Evolutionary conservation across 2,888 invertebrate genomes (phyloP), one percentile per base, ranked within the genome.

Genomic region (Crossocerus cetratus): DNA sequence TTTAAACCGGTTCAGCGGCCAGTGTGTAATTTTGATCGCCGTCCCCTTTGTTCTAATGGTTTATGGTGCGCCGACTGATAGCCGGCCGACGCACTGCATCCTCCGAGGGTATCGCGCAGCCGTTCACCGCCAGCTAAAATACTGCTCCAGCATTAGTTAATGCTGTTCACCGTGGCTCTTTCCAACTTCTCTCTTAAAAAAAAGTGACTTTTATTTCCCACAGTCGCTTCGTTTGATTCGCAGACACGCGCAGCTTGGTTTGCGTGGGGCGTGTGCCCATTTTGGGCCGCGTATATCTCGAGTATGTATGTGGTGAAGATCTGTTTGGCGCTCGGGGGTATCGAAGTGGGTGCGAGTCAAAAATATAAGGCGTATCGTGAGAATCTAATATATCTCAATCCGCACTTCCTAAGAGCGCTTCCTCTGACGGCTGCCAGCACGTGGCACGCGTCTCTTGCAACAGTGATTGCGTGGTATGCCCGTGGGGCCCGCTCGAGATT

Each of bases 391-490:
- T 49, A 49, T 49, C 49, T 49, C 49, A 49, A 49, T 49, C 49
- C 49, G 49, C 49, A 49, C 49, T 49, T 16, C n/a, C 49, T 14
- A 49, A 49, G 49, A 49, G 49, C 16, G 49, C 16, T 49, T 49
- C 49, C 49, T 49, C 49, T 49, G 49, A 49, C 49, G 49, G 14
- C 49, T 49, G 49, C 49, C 49, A 49, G 16, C 49, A 49, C 16
- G 49, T 49, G 49, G 49, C 49, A 49, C 49, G 49, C 49, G 49
- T 49, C 49, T 49, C 49, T 14, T 49, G 49, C 49, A 49, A 49
- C n/a, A 49, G 49, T 16, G 49, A 49, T 49, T 49, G 49, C 49
- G 16, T 49, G 49, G 49, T 49, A 49, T 16, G 49, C 49, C 16
- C 16, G 14, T 49, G n/a, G 49, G 49, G 16, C 49, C 16, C 16